A percentile compares a stretch with the other conserved stretches of the same genome.
Evolutionary conservation across 2,888 invertebrate genomes (phyloP).

Genomic region (Plagodis dolabraria): DNA sequence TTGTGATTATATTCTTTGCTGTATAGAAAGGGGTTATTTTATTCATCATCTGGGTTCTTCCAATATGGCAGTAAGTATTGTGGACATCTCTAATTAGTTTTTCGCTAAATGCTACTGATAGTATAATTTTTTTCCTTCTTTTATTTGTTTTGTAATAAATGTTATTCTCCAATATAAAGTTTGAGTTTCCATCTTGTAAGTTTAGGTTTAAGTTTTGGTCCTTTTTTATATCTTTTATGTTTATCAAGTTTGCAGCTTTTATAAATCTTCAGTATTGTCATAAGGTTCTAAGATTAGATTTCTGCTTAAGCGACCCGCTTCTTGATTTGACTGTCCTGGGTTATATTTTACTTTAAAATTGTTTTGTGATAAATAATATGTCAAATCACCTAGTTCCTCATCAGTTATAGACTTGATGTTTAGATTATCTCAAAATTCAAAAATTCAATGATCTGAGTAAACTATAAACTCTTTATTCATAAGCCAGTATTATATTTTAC

Average conservation of each 20-base stretch:
- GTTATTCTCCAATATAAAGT: neutral
- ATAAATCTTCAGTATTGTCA: neutral
- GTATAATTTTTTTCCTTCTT: neutral
- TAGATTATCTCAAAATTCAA: too few species aligned
- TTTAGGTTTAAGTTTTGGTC: conserved; percentile 1
- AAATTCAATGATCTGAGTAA: conserved; percentile 18
- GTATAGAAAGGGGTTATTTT: neutral
- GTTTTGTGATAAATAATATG: conserved; percentile 35
- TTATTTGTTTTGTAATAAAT: neutral
- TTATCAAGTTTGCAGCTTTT: neutral
- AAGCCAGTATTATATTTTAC: conserved; percentile 17
- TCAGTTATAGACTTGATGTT: too few species aligned
- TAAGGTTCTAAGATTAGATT: neutral
- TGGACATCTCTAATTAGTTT: conserved; percentile 3
- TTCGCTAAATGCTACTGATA: neutral
- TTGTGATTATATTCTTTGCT: conserved; percentile 28
- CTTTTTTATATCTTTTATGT: neutral
- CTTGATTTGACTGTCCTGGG: too few species aligned
- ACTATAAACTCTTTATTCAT: conserved; percentile 13
- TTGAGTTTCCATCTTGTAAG: neutral
- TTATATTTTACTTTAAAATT: conserved; percentile 15
- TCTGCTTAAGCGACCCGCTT: neutral
- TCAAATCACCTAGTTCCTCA: too few species aligned
- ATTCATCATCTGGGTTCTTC: too few species aligned
- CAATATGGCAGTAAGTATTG: neutral